Evolutionary conservation across 1,140 invertebrate genomes (phyloP).

Genomic region (Drosophila erecta): DNA sequence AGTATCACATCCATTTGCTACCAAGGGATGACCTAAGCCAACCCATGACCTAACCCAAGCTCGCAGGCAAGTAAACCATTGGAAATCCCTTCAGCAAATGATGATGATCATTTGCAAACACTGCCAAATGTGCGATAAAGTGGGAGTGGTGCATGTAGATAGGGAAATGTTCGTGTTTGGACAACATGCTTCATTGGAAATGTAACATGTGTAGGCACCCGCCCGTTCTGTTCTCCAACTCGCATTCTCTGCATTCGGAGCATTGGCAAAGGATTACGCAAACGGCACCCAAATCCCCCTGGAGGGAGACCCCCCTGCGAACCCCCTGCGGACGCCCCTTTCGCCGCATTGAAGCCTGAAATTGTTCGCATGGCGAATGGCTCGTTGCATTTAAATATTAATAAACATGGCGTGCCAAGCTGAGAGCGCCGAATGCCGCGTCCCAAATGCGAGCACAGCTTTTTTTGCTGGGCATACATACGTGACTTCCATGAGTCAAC

Average conservation of each 20-base stretch:
- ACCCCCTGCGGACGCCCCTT: background rate
- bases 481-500: conserved; percentile 79
- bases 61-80: conserved; percentile 9
- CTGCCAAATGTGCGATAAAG: conserved; percentile 33
- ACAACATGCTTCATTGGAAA: conserved; percentile 77
- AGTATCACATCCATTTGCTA: conserved; percentile 5
- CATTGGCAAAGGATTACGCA: conserved; percentile 63
- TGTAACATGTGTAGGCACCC: conserved; percentile 63
- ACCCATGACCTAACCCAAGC: conserved; percentile 42
- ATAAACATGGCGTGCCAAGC: conserved; percentile 80
- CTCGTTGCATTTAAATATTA: conserved; percentile 83
- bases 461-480: conserved; percentile 58
- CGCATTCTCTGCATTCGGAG: conserved; percentile 41
- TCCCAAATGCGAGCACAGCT: conserved; percentile 57
- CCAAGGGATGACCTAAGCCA: conserved; percentile 36
- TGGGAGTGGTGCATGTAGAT: conserved; percentile 4
- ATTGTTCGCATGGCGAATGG: conserved; percentile 71
- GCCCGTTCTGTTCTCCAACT: background rate
- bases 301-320: background rate
- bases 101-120: conserved; percentile 49
- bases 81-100: conserved; percentile 31
- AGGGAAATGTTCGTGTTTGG: conserved; percentile 53
- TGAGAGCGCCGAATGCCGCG: conserved; percentile 72
- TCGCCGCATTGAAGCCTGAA: conserved; percentile 72
- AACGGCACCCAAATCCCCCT: conserved; percentile 11